phyloP scores from a whole-genome alignment of 1,140 invertebrate genomes.

The Drosophila athabasca region DNA sequence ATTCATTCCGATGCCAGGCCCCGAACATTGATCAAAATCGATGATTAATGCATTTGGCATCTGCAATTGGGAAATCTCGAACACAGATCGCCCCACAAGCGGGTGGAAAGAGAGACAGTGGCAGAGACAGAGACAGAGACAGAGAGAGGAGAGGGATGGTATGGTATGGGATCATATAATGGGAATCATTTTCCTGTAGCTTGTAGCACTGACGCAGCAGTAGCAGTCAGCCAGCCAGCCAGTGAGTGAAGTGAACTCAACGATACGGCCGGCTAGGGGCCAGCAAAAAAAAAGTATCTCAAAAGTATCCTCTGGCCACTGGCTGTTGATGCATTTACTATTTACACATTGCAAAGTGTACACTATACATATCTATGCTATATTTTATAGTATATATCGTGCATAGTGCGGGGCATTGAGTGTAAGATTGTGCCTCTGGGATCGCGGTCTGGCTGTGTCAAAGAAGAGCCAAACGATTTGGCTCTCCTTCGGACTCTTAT shows the following conservation, averaged over 20 bases:
- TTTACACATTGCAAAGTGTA: slow-evolving; percentile 19
- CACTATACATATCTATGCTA: slow-evolving; percentile 5
- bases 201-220: slow-evolving; percentile 16
- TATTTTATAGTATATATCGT: neutral
- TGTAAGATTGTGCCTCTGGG: slow-evolving; percentile 4
- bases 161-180: too few species aligned
- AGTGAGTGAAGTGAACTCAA: slow-evolving; percentile 9
- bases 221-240: too few species aligned
- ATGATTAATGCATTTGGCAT: slow-evolving; percentile 56
- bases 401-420: too few species aligned
- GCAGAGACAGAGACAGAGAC: too few species aligned
- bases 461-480: slow-evolving; percentile 36
- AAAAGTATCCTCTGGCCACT: slow-evolving; percentile 1
- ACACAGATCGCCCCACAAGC: too few species aligned
- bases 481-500: slow-evolving; percentile 13
- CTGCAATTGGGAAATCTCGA: slow-evolving; percentile 56
- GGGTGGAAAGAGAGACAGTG: neutral
- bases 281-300: slow-evolving; percentile 23
- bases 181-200: slow-evolving; percentile 17
- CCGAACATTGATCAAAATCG: slow-evolving; percentile 34
- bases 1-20: slow-evolving; percentile 15
- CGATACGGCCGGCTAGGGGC: neutral
- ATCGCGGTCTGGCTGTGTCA: slow-evolving; percentile 27
- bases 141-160: neutral
- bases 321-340: slow-evolving; percentile 43